Evolutionary conservation across 2,797 vertebrate species (phyloP), one percentile per base, ranked within the genome.

Genomic region (Erethizon dorsatum): DNA sequence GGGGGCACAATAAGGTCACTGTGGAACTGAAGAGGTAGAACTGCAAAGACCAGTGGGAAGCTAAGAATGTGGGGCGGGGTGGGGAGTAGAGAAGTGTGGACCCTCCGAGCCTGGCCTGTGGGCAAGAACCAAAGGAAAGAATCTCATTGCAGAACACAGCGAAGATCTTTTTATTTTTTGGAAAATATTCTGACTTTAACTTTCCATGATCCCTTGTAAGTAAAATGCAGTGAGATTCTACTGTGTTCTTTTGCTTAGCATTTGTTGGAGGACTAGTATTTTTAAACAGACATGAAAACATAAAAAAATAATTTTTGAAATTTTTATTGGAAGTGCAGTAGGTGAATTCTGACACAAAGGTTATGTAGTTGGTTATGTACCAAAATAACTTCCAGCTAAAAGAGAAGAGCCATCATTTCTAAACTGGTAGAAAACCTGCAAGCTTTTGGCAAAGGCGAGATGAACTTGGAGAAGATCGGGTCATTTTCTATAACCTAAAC

Each of bases 371-470:
- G 77, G 73, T 93, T 90, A n/a, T n/a, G 17, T 33, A 73, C 78
- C 94, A 95, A 65, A 88, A 95, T 92, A 73, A 83, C 88, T 97
- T 92, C 57, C 45, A 94, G 47, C 82, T 61, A 78, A 94, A 71
- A 83, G 28, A 79, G 37, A 93, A 52, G 20, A 71, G 57, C 56
- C 10, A 22, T 59, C 54, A 52, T 71, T 83, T 18, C n/a, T 61
- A 77, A 71, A 50, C 20, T 13, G 20, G 92, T 20, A 91, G 57
- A 92, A 85, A 95, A 61, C 86, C 6, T 78, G 47, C 12, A 2
- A 50, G 61, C 14, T 84, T 94, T 94, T 69, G 33, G 61, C 28
- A 63, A 56, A 71, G 1, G 22, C 7, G 24, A 93, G 31, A 59
- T 45, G 95, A 59, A 0, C 7, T 65, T 73, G 54, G 65, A 88